Conservation (phyloP, 1,140 invertebrate genomes). For the Acyrthosiphon pisum region DNA sequence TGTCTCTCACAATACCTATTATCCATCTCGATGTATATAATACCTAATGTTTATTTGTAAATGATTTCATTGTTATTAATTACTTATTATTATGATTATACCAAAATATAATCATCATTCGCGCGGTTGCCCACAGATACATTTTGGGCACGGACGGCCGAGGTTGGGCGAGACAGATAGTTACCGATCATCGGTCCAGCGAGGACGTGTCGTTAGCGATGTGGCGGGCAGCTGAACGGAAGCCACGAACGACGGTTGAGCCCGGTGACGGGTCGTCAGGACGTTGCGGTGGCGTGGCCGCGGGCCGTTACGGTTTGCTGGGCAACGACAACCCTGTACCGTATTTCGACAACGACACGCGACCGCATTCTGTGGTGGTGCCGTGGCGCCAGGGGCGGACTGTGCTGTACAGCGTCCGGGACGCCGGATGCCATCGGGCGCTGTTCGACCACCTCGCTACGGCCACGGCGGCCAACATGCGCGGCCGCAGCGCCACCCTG, state of each 20-base stretch:
- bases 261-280: background rate
- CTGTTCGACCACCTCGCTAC: conserved; percentile 12
- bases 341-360: conserved; percentile 14
- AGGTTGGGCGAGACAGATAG: background rate
- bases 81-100: too few relatives aligned
- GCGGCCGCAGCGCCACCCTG: background rate
- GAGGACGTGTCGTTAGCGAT: background rate
- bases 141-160: conserved; percentile 33
- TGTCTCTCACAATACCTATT: too few relatives aligned
- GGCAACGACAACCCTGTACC: background rate
- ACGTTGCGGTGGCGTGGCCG: conserved; percentile 1
- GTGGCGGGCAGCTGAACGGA: background rate
- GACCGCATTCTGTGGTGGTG: background rate
- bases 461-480: background rate
- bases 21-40: too few relatives aligned
- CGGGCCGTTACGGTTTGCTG: background rate
- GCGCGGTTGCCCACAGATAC: background rate
- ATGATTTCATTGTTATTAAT: too few relatives aligned
- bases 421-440: background rate
- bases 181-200: background rate
- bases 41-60: too few relatives aligned
- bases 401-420: background rate
- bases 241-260: background rate
- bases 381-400: background rate
- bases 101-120: too few relatives aligned